Evolutionary conservation across 1,140 invertebrate genomes (phyloP).

Genomic region (Drosophila pallidifrons): DNA sequence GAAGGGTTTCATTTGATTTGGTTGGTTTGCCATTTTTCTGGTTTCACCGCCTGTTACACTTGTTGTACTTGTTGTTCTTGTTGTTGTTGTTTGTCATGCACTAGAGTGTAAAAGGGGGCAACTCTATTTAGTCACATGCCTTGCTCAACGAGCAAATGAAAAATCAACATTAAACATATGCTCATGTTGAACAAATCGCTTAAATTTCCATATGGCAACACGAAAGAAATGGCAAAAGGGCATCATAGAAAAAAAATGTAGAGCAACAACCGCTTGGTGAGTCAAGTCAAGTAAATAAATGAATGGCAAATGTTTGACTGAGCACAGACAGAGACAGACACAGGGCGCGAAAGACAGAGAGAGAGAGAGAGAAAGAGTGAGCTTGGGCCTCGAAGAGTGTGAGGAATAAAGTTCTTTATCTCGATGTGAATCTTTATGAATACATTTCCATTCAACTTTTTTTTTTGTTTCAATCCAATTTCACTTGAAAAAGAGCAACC

Average conservation of each 20-base stretch:
- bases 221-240: constrained; percentile 16
- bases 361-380: neutral
- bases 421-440: constrained; percentile 23
- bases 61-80: constrained; percentile 39
- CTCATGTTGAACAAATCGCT: constrained; percentile 68
- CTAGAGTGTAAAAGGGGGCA: constrained; percentile 13
- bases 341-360: neutral
- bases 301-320: constrained; percentile 10
- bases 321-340: neutral
- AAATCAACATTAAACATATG: constrained; percentile 79
- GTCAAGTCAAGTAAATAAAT: constrained; percentile 20
- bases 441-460: constrained; percentile 3
- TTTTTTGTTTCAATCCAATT: constrained; percentile 11
- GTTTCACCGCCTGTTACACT: constrained; percentile 65
- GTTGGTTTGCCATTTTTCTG: constrained; percentile 76
- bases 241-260: constrained; percentile 15
- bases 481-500: constrained; percentile 16
- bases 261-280: constrained; percentile 16
- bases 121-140: constrained; percentile 17
- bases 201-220: constrained; percentile 68
- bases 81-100: constrained; percentile 18
- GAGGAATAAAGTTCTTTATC: constrained; percentile 10
- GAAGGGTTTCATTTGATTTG: constrained; percentile 82
- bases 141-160: constrained; percentile 63
- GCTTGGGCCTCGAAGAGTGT: neutral